These are phyloP conservation scores for Campoplex nolae DNA, from an alignment of 2,888 invertebrate species.

Conservation along the genomic window DNA sequence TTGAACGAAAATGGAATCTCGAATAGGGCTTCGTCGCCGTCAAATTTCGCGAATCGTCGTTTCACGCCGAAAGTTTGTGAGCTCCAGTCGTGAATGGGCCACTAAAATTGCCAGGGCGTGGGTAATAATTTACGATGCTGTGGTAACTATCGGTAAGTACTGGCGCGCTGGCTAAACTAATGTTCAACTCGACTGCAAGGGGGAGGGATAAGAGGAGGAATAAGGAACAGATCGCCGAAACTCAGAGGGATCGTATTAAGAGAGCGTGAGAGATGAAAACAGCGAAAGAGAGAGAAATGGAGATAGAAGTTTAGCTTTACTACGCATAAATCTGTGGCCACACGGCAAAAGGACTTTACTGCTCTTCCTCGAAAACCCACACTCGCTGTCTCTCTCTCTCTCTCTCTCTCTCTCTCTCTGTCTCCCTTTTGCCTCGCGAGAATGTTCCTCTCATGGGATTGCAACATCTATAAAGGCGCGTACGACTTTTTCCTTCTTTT, in stretches of 20 bases:
- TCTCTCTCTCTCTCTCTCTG: neutral
- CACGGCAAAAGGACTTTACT: constrained; percentile 75
- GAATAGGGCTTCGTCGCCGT: constrained; percentile 32
- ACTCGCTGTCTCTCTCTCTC: constrained; percentile 31
- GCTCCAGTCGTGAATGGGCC: constrained; percentile 73
- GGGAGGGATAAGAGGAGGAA: constrained; percentile 55
- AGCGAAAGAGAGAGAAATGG: constrained; percentile 30
- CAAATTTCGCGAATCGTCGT: constrained; percentile 62
- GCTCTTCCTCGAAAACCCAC: constrained; percentile 80
- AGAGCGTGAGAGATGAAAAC: constrained; percentile 35
- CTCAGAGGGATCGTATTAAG: constrained; percentile 34
- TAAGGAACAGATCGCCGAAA: constrained; percentile 39
- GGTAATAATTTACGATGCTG: constrained; percentile 83
- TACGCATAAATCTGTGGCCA: constrained; percentile 82
- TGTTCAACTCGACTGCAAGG: constrained; percentile 73
- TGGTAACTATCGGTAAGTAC: constrained; percentile 83
- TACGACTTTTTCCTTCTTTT: neutral
- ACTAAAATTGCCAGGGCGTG: constrained; percentile 82
- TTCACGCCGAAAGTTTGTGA: constrained; percentile 62
- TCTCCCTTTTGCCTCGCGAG: constrained; percentile 23
- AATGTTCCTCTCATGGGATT: constrained; percentile 58
- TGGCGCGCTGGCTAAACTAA: constrained; percentile 73
- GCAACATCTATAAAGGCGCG: constrained; percentile 40
- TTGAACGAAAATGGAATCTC: constrained; percentile 20
- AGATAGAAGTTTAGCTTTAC: constrained; percentile 74